Conservation (phyloP, 2,113 vertebrate genomes). For the Choloepus hoffmanni region DNA sequence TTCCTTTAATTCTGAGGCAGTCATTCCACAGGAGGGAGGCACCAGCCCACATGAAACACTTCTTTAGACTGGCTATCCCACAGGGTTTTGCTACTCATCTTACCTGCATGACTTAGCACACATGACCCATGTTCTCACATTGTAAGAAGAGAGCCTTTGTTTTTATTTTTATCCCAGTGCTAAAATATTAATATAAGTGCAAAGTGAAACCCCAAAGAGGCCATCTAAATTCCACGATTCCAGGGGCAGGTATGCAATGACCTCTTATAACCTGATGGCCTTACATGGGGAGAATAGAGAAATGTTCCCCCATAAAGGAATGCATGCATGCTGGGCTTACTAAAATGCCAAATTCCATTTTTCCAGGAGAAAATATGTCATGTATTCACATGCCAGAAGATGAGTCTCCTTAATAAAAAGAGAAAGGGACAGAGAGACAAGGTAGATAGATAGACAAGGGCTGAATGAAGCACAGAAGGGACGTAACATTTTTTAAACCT, state of each 20-base stretch:
- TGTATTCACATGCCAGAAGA: background rate
- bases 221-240: conserved; percentile 75
- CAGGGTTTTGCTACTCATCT: background rate
- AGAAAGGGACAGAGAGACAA: background rate
- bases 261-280: background rate
- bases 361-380: background rate
- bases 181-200: conserved; percentile 87
- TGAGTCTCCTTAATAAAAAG: background rate
- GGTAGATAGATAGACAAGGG: background rate
- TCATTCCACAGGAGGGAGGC: background rate
- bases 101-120: conserved; percentile 71
- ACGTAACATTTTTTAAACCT: background rate
- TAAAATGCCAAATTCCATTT: background rate
- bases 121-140: conserved; percentile 56
- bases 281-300: background rate
- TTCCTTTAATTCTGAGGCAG: conserved; percentile 13
- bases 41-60: background rate
- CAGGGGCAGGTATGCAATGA: conserved; percentile 33
- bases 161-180: conserved; percentile 82
- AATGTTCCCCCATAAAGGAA: background rate
- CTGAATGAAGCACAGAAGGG: background rate
- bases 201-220: conserved; percentile 80
- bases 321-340: background rate
- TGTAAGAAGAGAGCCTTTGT: conserved; percentile 78
- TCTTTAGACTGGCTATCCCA: background rate